Conservation (phyloP, 2,113 vertebrate species). For the Sinosuthora webbiana region DNA sequence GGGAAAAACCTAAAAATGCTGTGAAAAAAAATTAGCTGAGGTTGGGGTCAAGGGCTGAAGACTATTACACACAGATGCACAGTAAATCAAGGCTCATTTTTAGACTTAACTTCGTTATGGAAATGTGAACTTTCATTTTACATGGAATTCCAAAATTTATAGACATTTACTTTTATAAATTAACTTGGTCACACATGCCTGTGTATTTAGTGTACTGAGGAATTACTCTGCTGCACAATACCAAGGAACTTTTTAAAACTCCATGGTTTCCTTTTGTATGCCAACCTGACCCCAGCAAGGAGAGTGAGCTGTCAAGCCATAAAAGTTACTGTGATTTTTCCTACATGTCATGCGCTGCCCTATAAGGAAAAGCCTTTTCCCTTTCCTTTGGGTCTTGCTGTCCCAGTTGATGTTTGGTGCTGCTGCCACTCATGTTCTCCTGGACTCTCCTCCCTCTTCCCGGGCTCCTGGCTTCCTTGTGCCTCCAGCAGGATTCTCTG, state of each 20-base stretch:
- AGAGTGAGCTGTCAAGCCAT: background rate
- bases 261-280: background rate
- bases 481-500: background rate
- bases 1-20: background rate
- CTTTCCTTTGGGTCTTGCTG: background rate
- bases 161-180: background rate
- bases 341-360: rapidly evolving
- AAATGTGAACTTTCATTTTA: background rate
- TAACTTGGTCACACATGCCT: background rate
- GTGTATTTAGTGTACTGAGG: background rate
- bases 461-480: rapidly evolving
- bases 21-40: background rate
- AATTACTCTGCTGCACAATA: background rate
- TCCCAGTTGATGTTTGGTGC: background rate
- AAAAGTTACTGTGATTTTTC: background rate
- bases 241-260: background rate
- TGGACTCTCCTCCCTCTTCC: background rate
- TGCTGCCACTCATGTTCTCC: background rate
- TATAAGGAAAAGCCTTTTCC: background rate
- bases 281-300: background rate
- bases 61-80: background rate
- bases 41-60: background rate
- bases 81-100: background rate
- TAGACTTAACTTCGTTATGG: background rate
- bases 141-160: background rate